Conservation (phyloP, 2,888 invertebrate species). For the Amorpha juglandis region DNA sequence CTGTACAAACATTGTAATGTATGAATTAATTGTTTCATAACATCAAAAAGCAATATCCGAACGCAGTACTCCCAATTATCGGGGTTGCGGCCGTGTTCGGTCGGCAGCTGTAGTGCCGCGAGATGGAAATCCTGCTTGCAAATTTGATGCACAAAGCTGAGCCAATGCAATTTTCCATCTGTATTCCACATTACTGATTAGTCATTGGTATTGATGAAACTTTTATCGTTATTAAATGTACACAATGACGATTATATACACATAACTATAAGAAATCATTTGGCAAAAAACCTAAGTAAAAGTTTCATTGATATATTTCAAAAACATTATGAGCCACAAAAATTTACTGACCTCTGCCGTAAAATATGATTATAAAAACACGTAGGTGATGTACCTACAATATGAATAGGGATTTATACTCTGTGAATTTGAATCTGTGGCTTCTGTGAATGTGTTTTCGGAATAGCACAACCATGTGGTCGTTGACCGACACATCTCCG, state of each 20-base stretch:
- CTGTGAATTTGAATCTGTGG: neutral
- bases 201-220: neutral
- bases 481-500: constrained; percentile 42
- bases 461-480: constrained; percentile 33
- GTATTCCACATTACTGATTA: constrained; percentile 25
- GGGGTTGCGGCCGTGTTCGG: constrained; percentile 56
- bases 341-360: no score
- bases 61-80: constrained; percentile 58
- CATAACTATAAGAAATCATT: no score
- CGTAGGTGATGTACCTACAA: no score
- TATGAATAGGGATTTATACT: no score
- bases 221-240: no score
- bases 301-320: no score
- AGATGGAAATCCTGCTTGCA: constrained; percentile 52
- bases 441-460: constrained; percentile 13
- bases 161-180: constrained; percentile 29
- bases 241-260: no score
- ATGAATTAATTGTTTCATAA: constrained; percentile 42
- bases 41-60: constrained; percentile 61
- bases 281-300: no score
- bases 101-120: constrained; percentile 47
- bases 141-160: constrained; percentile 29
- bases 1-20: constrained; percentile 7
- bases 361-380: no score
- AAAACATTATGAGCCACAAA: no score